Percentiles rank a stretch among this genome's conserved stretches.
Conservation (phyloP, 2,113 vertebrate genomes). For the Motacilla tschutschensis region DNA sequence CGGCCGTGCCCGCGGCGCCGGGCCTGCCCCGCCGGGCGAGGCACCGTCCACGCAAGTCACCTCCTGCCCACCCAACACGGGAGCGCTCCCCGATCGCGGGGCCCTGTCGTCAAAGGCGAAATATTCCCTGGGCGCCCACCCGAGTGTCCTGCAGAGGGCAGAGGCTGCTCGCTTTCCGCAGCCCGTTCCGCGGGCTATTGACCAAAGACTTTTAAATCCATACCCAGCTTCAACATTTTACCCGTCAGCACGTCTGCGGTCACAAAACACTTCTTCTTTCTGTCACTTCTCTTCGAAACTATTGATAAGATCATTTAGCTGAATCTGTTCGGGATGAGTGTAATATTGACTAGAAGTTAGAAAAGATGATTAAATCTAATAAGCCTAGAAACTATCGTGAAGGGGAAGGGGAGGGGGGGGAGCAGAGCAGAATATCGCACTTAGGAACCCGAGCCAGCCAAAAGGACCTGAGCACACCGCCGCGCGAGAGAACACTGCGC, state of each 20-base stretch:
- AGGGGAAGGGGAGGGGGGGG: background rate
- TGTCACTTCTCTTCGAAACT: conserved; percentile 76
- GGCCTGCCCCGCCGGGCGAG: background rate
- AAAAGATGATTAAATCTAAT: conserved; percentile 77
- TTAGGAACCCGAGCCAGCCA: conserved; percentile 5
- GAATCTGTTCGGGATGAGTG: conserved; percentile 74
- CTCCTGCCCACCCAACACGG: background rate
- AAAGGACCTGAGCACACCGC: background rate
- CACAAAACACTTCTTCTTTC: conserved; percentile 82
- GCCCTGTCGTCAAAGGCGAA: conserved; percentile 24
- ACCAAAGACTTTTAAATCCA: conserved; percentile 73
- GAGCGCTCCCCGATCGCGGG: background rate
- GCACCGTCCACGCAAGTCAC: background rate
- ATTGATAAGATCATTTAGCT: conserved; percentile 82
- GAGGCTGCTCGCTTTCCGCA: conserved; percentile 69
- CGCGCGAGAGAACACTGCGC: background rate
- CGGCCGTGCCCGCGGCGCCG: background rate
- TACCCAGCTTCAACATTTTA: conserved; percentile 74
- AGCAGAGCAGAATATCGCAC: background rate
- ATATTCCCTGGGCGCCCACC: conserved; percentile 49
- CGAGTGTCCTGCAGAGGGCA: conserved; percentile 83
- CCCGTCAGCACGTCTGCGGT: conserved; percentile 79
- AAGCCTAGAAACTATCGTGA: conserved; percentile 59
- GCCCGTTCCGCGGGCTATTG: conserved; percentile 66
- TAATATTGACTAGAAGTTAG: conserved; percentile 76